Evolutionary conservation across 92 coral and sea anemone genomes (phyloP).

Genomic region (Porites lobata): DNA sequence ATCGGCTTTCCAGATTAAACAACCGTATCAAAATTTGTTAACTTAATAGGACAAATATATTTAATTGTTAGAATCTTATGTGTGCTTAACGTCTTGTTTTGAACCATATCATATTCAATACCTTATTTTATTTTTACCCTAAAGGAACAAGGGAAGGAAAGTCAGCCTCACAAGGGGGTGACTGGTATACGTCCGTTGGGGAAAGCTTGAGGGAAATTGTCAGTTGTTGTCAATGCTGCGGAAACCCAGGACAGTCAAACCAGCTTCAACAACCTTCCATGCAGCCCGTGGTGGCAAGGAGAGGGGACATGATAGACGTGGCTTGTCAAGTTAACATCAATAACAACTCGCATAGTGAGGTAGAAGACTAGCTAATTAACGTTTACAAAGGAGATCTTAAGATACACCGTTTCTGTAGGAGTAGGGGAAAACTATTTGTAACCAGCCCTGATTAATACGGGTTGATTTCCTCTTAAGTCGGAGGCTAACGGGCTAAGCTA

Average conservation of each 20-base stretch:
- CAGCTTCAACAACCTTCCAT: not conserved
- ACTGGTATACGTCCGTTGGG: constrained; percentile 25
- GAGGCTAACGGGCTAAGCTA: no score
- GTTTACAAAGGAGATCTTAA: no score
- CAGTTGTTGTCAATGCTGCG: constrained; percentile 10
- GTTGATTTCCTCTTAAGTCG: no score
- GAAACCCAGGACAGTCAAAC: not conserved
- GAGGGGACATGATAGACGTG: not conserved
- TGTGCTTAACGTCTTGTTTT: not conserved
- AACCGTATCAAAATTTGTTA: no score
- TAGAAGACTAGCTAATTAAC: no score
- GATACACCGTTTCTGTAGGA: no score
- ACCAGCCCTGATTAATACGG: no score
- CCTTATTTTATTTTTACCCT: not conserved
- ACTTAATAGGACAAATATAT: no score
- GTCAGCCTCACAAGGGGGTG: constrained; percentile 23
- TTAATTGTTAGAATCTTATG: no score
- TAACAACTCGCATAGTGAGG: not conserved
- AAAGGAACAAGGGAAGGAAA: constrained; percentile 49
- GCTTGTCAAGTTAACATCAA: not conserved
- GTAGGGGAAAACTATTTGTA: no score
- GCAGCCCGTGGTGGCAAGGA: not conserved
- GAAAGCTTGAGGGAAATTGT: not conserved
- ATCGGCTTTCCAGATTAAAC: no score
- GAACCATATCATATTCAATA: not conserved